Percentiles rank a stretch among this genome's conserved stretches.
Evolutionary conservation across 2,797 vertebrate species (phyloP).

Genomic region (Tragopan temminckii): DNA sequence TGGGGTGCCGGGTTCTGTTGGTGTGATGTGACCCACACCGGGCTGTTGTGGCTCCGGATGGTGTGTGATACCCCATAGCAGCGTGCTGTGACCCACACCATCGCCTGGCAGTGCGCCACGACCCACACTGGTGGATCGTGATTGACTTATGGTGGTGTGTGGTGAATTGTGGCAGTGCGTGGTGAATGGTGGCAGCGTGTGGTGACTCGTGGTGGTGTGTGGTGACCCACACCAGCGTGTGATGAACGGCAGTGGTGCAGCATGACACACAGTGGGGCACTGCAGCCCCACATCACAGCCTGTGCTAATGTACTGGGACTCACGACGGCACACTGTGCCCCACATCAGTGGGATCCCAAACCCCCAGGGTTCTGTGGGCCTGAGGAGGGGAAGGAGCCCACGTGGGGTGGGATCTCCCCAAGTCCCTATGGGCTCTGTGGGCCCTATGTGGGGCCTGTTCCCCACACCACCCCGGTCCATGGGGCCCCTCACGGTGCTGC

Average conservation of each 20-base stretch:
- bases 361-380: too few relatives aligned
- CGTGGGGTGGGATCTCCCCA: too few relatives aligned
- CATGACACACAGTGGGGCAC: too few relatives aligned
- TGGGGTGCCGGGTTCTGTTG: background rate
- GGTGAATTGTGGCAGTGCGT: background rate
- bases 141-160: background rate
- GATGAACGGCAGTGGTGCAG: too few relatives aligned
- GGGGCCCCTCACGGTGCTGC: too few relatives aligned
- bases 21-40: background rate
- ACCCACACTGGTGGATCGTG: background rate
- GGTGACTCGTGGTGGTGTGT: background rate
- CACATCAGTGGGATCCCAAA: background rate
- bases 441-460: too few relatives aligned
- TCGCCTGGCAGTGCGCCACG: fast-evolving
- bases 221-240: background rate
- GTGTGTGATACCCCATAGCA: background rate
- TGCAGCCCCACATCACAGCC: too few relatives aligned
- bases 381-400: too few relatives aligned
- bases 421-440: too few relatives aligned
- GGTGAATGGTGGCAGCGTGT: too few relatives aligned
- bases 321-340: background rate
- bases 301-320: too few relatives aligned
- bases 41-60: background rate
- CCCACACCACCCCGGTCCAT: too few relatives aligned
- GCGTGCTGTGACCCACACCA: background rate